Evolutionary conservation across 2,113 vertebrate species (phyloP).

Genomic region (Tapirus terrestris): DNA sequence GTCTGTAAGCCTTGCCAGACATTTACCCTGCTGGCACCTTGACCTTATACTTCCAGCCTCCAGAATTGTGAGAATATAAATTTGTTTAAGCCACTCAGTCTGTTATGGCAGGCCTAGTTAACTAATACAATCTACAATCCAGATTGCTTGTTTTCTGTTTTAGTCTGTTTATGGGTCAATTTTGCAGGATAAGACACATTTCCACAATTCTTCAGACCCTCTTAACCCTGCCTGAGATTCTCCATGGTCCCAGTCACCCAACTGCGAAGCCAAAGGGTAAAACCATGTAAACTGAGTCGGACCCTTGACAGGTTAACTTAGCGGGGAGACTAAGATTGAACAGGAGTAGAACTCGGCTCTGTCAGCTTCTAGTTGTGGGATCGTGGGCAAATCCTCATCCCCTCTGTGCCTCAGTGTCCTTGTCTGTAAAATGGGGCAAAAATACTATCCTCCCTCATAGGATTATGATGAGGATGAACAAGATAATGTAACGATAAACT

Average conservation of each 20-base stretch:
- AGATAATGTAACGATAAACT: neutral
- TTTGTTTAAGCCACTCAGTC: neutral
- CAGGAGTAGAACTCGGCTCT: neutral
- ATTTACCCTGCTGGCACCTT: neutral
- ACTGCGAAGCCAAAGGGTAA: neutral
- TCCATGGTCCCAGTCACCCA: neutral
- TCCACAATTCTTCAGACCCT: neutral
- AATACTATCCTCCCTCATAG: neutral
- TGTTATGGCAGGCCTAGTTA: neutral
- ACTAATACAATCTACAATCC: too few relatives aligned
- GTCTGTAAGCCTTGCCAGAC: neutral
- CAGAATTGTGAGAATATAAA: neutral
- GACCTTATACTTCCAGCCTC: neutral
- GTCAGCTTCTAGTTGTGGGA: neutral
- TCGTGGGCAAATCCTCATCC: neutral
- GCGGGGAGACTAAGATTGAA: neutral
- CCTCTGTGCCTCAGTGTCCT: neutral
- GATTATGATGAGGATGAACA: neutral
- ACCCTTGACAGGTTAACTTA: neutral
- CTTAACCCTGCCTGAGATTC: neutral
- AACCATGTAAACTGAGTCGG: neutral
- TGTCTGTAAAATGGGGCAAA: neutral
- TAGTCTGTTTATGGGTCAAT: neutral
- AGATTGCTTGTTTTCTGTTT: neutral
- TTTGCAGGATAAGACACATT: neutral